Percentiles rank a stretch among this genome's conserved stretches.
These are phyloP conservation scores for Zaprionus taronus DNA, from an alignment of 1,140 invertebrate species.

Conservation along the genomic window DNA sequence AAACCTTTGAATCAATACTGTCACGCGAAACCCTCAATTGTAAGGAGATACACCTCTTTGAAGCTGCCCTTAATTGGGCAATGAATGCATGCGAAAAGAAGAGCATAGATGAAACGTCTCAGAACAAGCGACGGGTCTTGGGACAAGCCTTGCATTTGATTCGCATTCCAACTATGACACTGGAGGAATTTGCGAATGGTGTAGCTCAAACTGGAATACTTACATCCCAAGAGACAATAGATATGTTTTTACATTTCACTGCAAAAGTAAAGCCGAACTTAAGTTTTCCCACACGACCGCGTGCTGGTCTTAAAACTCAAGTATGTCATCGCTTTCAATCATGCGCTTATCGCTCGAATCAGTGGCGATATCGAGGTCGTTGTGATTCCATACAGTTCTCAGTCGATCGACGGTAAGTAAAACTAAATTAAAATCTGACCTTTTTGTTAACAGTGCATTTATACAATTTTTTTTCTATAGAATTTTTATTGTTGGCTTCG, in stretches of 20 bases:
- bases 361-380: slow-evolving; percentile 96
- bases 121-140: slow-evolving; percentile 90
- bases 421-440: slow-evolving; percentile 59
- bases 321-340: slow-evolving; percentile 97
- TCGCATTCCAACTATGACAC: slow-evolving; percentile 94
- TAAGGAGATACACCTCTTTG: slow-evolving; percentile 95
- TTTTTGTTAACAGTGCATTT: background rate
- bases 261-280: slow-evolving; percentile 92
- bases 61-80: slow-evolving; percentile 95
- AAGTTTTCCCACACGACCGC: slow-evolving; percentile 91
- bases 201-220: slow-evolving; percentile 95
- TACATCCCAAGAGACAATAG: slow-evolving; percentile 95
- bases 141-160: slow-evolving; percentile 93
- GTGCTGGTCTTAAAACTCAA: slow-evolving; percentile 95
- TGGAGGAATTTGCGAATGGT: slow-evolving; percentile 96
- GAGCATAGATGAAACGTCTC: slow-evolving; percentile 90
- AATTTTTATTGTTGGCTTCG: slow-evolving; percentile 96
- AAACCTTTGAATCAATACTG: slow-evolving; percentile 94
- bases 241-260: slow-evolving; percentile 95
- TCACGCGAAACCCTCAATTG: slow-evolving; percentile 95
- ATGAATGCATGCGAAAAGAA: slow-evolving; percentile 92
- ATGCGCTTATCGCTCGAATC: slow-evolving; percentile 97
- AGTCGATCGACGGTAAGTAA: slow-evolving; percentile 88
- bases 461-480: slow-evolving; percentile 72
- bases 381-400: slow-evolving; percentile 97